A percentile compares a stretch with the other conserved stretches of the same genome.
These are phyloP conservation scores for Entomobrya multifasciata DNA, from an alignment of 2,888 invertebrate species.

Conservation along the genomic window DNA sequence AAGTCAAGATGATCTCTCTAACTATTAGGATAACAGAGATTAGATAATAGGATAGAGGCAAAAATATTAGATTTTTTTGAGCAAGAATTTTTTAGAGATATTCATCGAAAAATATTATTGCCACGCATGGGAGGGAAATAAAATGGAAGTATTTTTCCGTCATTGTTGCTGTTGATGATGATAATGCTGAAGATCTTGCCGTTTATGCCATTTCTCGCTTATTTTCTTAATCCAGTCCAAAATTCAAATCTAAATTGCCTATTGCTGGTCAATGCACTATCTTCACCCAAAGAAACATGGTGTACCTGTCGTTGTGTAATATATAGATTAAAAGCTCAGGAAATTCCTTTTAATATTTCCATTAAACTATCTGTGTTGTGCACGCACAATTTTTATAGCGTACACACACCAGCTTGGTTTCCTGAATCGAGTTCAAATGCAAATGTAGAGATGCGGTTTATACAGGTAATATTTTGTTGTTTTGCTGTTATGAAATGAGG, in stretches of 20 bases:
- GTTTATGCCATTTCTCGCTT: slow-evolving; percentile 21
- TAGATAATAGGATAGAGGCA: too few species aligned
- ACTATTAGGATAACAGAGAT: too few species aligned
- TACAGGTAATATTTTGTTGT: background rate
- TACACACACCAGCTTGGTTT: too few species aligned
- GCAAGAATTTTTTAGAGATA: slow-evolving; percentile 47
- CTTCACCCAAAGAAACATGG: background rate
- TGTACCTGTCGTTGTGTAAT: too few species aligned
- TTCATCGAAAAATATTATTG: slow-evolving; percentile 53
- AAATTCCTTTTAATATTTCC: too few species aligned
- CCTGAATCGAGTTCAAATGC: slow-evolving; percentile 54
- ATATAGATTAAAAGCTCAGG: too few species aligned
- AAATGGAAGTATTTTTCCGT: slow-evolving; percentile 40
- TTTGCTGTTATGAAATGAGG: too few species aligned
- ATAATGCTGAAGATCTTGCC: background rate
- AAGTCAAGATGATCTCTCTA: slow-evolving; percentile 25
- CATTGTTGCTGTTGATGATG: slow-evolving; percentile 5
- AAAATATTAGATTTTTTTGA: slow-evolving; percentile 9
- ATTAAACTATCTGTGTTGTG: background rate
- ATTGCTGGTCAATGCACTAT: slow-evolving; percentile 50
- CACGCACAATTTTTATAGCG: slow-evolving; percentile 58
- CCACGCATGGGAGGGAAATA: slow-evolving; percentile 41
- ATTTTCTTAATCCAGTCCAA: background rate
- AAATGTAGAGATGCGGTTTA: background rate
- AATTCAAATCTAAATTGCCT: background rate